Conservation (phyloP, 2,797 vertebrate genomes). For the Amphiprion clarkii region DNA sequence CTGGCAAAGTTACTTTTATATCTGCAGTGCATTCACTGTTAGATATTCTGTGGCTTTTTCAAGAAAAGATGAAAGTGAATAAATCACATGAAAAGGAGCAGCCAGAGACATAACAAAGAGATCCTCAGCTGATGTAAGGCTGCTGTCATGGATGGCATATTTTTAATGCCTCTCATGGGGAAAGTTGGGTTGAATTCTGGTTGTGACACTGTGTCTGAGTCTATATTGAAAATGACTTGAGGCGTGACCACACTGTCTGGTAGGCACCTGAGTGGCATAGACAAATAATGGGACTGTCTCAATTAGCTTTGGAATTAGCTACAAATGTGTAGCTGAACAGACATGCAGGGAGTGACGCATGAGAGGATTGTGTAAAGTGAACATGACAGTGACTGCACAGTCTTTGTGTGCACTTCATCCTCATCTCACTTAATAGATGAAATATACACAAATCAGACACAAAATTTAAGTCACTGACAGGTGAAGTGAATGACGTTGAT, state of each 20-base stretch:
- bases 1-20: conserved; percentile 39
- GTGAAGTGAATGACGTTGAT: too few species aligned
- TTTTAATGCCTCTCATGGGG: conserved; percentile 47
- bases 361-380: not conserved
- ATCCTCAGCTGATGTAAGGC: conserved; percentile 65
- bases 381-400: not conserved
- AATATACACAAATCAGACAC: not conserved
- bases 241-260: conserved; percentile 40
- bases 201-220: conserved; percentile 32
- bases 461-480: too few species aligned
- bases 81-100: conserved; percentile 54
- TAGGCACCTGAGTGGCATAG: conserved; percentile 13
- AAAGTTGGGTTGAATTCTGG: conserved; percentile 27
- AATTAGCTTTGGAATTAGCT: not conserved
- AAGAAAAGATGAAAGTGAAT: conserved; percentile 69
- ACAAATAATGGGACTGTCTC: conserved; percentile 9
- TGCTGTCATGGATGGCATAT: conserved; percentile 56
- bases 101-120: conserved; percentile 60
- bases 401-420: not conserved
- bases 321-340: not conserved
- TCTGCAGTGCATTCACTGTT: conserved; percentile 20
- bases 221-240: conserved; percentile 33
- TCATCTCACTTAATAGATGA: not conserved
- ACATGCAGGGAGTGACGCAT: not conserved
- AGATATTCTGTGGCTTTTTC: conserved; percentile 39